Evolutionary conservation across 2,888 invertebrate genomes (phyloP).

Genomic region (Calliopum simillimum): DNA sequence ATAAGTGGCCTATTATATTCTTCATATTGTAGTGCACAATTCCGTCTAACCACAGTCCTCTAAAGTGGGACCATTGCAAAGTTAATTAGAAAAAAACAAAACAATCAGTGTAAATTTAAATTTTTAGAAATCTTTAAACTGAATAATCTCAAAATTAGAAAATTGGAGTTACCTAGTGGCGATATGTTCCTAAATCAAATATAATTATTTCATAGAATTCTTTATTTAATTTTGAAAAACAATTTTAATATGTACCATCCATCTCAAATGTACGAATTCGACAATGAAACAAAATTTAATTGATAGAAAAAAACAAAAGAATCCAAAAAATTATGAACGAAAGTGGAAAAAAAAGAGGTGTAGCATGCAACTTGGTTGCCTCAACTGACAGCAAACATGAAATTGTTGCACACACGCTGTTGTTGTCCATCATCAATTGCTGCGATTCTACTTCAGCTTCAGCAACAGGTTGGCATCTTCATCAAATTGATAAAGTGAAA

Average conservation of each 20-base stretch:
- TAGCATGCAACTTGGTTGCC: not conserved
- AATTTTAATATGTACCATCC: constrained; percentile 27
- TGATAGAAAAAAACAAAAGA: not conserved
- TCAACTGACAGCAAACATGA: constrained; percentile 22
- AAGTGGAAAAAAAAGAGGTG: not conserved
- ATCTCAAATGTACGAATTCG: not conserved
- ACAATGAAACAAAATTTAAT: not conserved
- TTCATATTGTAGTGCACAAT: too few relatives aligned
- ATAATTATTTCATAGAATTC: not conserved
- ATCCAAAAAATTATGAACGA: not conserved
- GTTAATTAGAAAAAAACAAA: too few relatives aligned
- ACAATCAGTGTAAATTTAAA: too few relatives aligned
- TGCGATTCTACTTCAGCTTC: not conserved
- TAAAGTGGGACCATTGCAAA: too few relatives aligned
- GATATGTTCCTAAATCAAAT: not conserved
- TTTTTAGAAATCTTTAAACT: too few relatives aligned
- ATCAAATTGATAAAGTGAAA: not conserved
- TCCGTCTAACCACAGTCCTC: too few relatives aligned
- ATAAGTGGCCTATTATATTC: too few relatives aligned
- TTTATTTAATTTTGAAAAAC: constrained; percentile 11
- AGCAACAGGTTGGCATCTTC: not conserved
- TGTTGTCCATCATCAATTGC: constrained; percentile 1
- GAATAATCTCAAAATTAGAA: too few relatives aligned
- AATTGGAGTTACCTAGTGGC: too few relatives aligned
- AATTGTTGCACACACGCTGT: constrained; percentile 21